Evolutionary conservation across 2,113 vertebrate species (phyloP), one percentile per base, ranked within the genome.

Genomic region (Scolopax mira): DNA sequence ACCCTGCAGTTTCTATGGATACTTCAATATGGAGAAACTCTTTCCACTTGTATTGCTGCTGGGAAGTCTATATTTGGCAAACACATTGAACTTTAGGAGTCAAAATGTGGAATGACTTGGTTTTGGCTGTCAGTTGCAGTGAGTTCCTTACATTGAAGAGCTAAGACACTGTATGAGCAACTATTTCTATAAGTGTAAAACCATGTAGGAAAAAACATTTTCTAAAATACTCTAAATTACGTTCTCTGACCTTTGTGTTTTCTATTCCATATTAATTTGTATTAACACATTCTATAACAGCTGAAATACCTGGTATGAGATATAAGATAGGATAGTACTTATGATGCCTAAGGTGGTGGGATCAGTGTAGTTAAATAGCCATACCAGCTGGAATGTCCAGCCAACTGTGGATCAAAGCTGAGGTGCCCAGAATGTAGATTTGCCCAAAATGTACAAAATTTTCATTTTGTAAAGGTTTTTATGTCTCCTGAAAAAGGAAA

Each of bases 1-100:
- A 91, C 7, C 55, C 22, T 88, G 62, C 54, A 52, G 44, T 93
- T 90, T 95, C 84, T 89, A 84, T 79, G 78, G 81, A 62, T 91
- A 93, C 41, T 83, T 94, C 74, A 85, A 18, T 67, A 95, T 75
- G 64, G 67, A 90, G 55, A 90, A 88, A 79, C 28, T 83, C 49
- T 78, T 93, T 90, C 77, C 57, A 78, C 6, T 74, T 88, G 51
- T 9, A 54, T n/a, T 62, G 66, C 73, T 81, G 60, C 65, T 82
- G 54, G 30, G 81, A 94, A 82, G 91, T 80, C 42, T 44, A 83
- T 54, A 61, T 80, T 78, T 91, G 81, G 78, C 70, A 85, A 58
- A 79, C 5, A 9, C 2, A 37, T 8, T 37, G 46, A 82, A 54
- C 37, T 79, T 67, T 23, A 84, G 54, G 72, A 85, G 28, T 74